Percentiles rank a stretch among this genome's conserved stretches.
phyloP scores from a whole-genome alignment of 2,797 vertebrate genomes.

The Atherinosoma microstoma region DNA sequence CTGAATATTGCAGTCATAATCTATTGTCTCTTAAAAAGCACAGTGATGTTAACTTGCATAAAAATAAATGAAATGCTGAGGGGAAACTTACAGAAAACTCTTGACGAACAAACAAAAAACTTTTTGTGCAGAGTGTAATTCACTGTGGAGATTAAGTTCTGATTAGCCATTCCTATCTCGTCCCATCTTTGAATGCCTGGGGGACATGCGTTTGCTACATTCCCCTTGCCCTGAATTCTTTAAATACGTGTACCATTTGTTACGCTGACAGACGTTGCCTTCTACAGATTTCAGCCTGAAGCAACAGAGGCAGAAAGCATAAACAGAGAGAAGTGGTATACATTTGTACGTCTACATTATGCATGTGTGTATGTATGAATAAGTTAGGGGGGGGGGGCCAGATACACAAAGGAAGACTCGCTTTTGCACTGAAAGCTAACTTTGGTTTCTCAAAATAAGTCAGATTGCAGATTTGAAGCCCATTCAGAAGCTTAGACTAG shows the following conservation, averaged over 20 bases:
- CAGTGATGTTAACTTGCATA: conserved; percentile 4
- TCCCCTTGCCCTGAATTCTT: conserved; percentile 42
- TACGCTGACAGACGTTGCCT: conserved; percentile 36
- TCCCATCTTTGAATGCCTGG: conserved; percentile 36
- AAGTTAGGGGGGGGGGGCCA: conserved; percentile 8
- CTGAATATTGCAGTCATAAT: background rate
- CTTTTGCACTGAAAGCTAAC: background rate
- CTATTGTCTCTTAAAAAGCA: background rate
- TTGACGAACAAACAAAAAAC: background rate
- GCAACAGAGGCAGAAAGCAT: conserved; percentile 26
- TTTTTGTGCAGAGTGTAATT: background rate
- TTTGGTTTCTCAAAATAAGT: background rate
- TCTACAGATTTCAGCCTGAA: conserved; percentile 27
- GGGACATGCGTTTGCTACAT: conserved; percentile 29
- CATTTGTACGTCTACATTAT: conserved; percentile 10
- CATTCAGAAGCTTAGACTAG: background rate
- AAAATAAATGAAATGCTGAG: background rate
- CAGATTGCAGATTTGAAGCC: background rate
- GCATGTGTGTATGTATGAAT: background rate
- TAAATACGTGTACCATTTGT: conserved; percentile 33
- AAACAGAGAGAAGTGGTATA: conserved; percentile 26
- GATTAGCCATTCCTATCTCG: conserved; percentile 23
- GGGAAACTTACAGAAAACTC: background rate
- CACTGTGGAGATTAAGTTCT: background rate
- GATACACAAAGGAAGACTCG: conserved; percentile 7